phyloP scores from a whole-genome alignment of 2,888 invertebrate species.

The Leptopterna dolabrata region DNA sequence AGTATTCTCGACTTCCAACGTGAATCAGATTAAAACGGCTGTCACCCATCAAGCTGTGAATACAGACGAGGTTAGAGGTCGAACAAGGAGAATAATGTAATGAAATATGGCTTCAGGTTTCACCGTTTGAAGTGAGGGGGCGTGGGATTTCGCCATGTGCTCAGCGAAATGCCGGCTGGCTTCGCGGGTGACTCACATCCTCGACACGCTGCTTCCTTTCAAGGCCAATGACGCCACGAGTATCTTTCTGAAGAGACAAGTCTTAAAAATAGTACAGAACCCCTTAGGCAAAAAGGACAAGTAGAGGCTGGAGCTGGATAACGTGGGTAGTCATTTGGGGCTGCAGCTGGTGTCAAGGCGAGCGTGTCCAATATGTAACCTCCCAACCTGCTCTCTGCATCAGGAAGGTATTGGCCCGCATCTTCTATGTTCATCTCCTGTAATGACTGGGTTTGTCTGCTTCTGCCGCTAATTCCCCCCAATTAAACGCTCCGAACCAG shows the following conservation, averaged over 20 bases:
- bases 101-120: no score
- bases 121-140: background rate
- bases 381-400: background rate
- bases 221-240: background rate
- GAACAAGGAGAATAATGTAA: no score
- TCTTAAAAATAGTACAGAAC: background rate
- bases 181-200: background rate
- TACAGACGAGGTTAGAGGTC: no score
- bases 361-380: background rate
- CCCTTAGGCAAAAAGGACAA: background rate
- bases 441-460: background rate
- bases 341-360: background rate
- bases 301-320: background rate
- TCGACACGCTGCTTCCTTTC: background rate
- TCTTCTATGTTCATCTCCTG: background rate
- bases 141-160: constrained; percentile 1
- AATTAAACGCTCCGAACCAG: background rate
- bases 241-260: background rate
- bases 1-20: no score
- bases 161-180: background rate
- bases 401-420: background rate
- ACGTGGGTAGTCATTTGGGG: background rate
- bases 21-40: no score
- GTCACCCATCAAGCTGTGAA: no score
- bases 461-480: background rate